phyloP scores from a whole-genome alignment of 1,140 invertebrate species.

The Wiebesia pumilae region DNA sequence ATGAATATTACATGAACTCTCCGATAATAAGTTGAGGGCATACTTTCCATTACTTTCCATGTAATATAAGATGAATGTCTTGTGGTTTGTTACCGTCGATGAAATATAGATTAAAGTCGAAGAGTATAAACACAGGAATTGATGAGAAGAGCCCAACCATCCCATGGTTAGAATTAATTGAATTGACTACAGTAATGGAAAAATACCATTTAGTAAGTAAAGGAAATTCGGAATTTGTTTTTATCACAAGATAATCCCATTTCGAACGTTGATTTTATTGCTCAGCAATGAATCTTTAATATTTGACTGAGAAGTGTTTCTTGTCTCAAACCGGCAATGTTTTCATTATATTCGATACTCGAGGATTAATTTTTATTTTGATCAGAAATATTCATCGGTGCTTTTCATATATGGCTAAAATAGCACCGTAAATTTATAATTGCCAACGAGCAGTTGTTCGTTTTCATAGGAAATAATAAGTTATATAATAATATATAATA shows the following conservation, averaged over 20 bases:
- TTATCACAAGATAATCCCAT: background rate
- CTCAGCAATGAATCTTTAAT: background rate
- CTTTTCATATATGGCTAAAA: too few relatives aligned
- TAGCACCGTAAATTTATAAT: too few relatives aligned
- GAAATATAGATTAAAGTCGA: background rate
- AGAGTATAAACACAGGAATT: too few relatives aligned
- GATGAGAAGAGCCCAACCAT: too few relatives aligned
- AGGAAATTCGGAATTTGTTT: background rate
- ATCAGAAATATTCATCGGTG: too few relatives aligned
- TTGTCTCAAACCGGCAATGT: background rate
- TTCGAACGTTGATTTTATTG: background rate
- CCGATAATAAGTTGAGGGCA: background rate
- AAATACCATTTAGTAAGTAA: background rate
- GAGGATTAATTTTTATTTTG: too few relatives aligned
- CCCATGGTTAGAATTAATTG: too few relatives aligned
- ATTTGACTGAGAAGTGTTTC: background rate
- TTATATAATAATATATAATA: too few relatives aligned
- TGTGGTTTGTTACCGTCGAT: background rate
- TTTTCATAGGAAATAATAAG: too few relatives aligned
- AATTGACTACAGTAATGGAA: too few relatives aligned
- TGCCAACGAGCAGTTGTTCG: too few relatives aligned
- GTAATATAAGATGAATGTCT: background rate
- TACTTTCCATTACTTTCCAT: background rate
- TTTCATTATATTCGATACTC: background rate
- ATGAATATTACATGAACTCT: background rate